A percentile compares a stretch with the other conserved stretches of the same genome.
Conservation (phyloP, 1,140 invertebrate species). For the Metaphire vulgaris region DNA sequence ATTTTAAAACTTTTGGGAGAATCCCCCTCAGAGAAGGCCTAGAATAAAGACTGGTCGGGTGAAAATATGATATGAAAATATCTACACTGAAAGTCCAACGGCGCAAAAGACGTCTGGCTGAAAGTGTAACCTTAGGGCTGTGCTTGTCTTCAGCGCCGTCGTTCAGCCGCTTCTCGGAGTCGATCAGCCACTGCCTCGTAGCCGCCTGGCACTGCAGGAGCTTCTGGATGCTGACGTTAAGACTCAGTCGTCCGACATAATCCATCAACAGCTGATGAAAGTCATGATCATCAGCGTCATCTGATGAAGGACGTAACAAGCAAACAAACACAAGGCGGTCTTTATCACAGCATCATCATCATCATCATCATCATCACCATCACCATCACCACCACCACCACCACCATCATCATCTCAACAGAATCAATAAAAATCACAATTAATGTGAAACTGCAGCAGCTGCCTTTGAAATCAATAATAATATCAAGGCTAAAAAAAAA, state of each 20-base stretch:
- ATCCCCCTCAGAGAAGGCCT: too few species aligned
- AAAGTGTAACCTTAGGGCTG: conserved; percentile 5
- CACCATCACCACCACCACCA: conserved; percentile 1
- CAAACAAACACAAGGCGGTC: background rate
- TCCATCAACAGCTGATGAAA: conserved; percentile 44
- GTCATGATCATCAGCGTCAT: conserved; percentile 54
- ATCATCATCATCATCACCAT: background rate
- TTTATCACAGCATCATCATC: background rate
- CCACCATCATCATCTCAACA: background rate
- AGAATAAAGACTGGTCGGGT: too few species aligned
- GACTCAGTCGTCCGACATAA: conserved; percentile 59
- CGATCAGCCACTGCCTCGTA: conserved; percentile 3
- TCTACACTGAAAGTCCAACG: too few species aligned
- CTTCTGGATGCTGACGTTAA: conserved; percentile 55
- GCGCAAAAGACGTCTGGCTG: too few species aligned
- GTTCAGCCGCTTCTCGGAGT: background rate
- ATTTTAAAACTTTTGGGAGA: too few species aligned
- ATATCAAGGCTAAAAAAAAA: too few species aligned
- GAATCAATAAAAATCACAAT: conserved; percentile 11
- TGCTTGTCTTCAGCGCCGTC: background rate
- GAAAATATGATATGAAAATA: too few species aligned
- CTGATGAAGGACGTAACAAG: conserved; percentile 17
- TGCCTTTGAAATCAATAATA: too few species aligned
- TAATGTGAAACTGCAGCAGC: too few species aligned
- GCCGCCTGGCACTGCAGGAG: conserved; percentile 34